Base-by-base conservation (phyloP, 92 coral and sea anemone genomes). In the Parazoanthus darwini region DNA sequence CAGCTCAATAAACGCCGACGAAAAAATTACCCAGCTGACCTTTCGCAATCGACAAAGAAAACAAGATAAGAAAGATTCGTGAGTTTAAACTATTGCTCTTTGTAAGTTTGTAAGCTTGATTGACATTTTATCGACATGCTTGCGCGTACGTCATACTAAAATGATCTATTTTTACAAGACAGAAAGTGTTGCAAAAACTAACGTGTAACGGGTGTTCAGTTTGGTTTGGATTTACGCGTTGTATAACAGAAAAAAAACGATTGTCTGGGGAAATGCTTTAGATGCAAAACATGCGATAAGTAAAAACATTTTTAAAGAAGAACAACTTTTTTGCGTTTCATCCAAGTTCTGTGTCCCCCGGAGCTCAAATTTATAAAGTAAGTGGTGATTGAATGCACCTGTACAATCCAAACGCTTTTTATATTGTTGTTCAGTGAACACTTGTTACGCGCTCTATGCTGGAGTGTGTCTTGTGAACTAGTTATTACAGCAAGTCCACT, bases 401-500 rank as follows among this genome's bases (percentile, higher is more conserved):
- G 0, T 18, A 4, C 70, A 63, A 63, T 22, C 25, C n/a, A 63
- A 63, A 14, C 70, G 70, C 7, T 18, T 18, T 13, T 58, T 58
- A 58, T 58, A 58, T 6, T 39, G 42, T 39, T 20, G 8, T 63
- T 3, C 26, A 63, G 7, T 63, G 70, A 63, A 20, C 25, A 63
- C 70, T 63, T 63, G 7, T 63, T 63, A 63, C 15, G 70, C 25
- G n/a, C 9, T 63, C 70, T 63, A 63, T 63, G 22, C 70, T 63
- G 25, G 26, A 20, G 70, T 23, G 70, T 63, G 1, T 20, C 70
- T 63, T 63, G 70, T 8, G 18, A 15, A 50, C 39, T 82, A 82
- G 75, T 82, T 82, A 10, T n/a, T 46, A 16, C 86, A 82, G 77
- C 86, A 82, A 1, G 86, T 82, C 86, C 86, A 82, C 77, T 67